Percentiles rank a stretch among this genome's conserved stretches.
phyloP scores from a whole-genome alignment of 2,888 invertebrate species.

The Matsumyia berberina region DNA sequence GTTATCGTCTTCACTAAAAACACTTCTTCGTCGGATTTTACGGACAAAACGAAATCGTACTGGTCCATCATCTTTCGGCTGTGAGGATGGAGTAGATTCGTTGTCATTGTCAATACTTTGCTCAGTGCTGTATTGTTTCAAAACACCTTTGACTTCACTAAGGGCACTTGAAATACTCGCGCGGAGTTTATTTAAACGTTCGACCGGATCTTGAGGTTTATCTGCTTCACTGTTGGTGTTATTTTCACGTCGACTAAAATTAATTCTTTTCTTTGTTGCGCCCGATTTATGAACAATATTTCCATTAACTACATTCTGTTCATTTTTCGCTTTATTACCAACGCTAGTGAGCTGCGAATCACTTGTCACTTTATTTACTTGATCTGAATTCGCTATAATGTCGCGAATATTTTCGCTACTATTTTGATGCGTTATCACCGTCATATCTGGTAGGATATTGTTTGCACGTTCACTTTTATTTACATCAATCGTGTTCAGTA shows the following conservation, averaged over 20 bases:
- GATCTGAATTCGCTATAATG: slow-evolving; percentile 49
- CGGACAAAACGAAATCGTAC: slow-evolving; percentile 82
- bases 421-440: slow-evolving; percentile 76
- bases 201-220: slow-evolving; percentile 81
- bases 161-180: slow-evolving; percentile 83
- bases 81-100: slow-evolving; percentile 49
- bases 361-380: slow-evolving; percentile 43
- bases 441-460: slow-evolving; percentile 63
- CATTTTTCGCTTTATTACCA: slow-evolving; percentile 24
- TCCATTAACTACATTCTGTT: slow-evolving; percentile 1
- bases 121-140: slow-evolving; percentile 83
- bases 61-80: slow-evolving; percentile 74
- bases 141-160: slow-evolving; percentile 83
- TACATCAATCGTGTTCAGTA: slow-evolving; percentile 20
- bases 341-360: slow-evolving; percentile 17
- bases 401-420: slow-evolving; percentile 77
- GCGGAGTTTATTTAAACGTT: slow-evolving; percentile 81
- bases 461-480: slow-evolving; percentile 30
- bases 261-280: slow-evolving; percentile 10
- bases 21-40: slow-evolving; percentile 81
- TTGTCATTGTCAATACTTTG: slow-evolving; percentile 78
- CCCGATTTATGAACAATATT: slow-evolving; percentile 13
- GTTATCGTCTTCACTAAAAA: slow-evolving; percentile 81
- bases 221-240: slow-evolving; percentile 62
- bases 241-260: slow-evolving; percentile 3